Conservation (phyloP, 2,888 invertebrate species). For the Lithophane ornitopus region DNA sequence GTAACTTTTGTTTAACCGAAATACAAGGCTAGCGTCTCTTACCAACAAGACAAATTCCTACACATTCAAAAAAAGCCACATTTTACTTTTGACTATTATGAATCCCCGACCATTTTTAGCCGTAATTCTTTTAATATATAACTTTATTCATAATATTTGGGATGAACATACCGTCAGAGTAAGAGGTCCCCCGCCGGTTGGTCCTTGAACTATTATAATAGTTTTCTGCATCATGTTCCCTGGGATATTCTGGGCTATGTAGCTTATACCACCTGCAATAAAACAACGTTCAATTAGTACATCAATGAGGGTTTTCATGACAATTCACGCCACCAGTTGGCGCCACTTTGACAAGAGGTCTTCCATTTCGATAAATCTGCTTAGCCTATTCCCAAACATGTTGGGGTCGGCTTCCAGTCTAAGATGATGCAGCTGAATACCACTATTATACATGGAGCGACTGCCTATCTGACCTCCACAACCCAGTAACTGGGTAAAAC, state of each 20-base stretch:
- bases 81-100: background rate
- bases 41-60: background rate
- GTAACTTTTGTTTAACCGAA: background rate
- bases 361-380: too few relatives aligned
- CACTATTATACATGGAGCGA: too few relatives aligned
- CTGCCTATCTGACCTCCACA: too few relatives aligned
- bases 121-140: background rate
- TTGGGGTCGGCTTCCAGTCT: too few relatives aligned
- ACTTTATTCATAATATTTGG: background rate
- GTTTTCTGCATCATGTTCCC: constrained; percentile 90
- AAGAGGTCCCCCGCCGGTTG: constrained; percentile 86
- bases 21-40: background rate
- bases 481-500: too few relatives aligned
- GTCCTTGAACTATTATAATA: constrained; percentile 88
- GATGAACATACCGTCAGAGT: constrained; percentile 85
- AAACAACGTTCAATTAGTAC: too few relatives aligned
- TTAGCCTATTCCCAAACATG: too few relatives aligned
- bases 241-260: constrained; percentile 85
- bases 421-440: too few relatives aligned
- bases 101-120: background rate
- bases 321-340: too few relatives aligned
- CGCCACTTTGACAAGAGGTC: too few relatives aligned
- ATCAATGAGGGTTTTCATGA: too few relatives aligned
- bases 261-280: constrained; percentile 81
- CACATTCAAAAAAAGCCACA: background rate